Percentiles rank a stretch among this genome's conserved stretches.
phyloP scores from a whole-genome alignment of 2,113 vertebrate genomes.

The Columbina picui region DNA sequence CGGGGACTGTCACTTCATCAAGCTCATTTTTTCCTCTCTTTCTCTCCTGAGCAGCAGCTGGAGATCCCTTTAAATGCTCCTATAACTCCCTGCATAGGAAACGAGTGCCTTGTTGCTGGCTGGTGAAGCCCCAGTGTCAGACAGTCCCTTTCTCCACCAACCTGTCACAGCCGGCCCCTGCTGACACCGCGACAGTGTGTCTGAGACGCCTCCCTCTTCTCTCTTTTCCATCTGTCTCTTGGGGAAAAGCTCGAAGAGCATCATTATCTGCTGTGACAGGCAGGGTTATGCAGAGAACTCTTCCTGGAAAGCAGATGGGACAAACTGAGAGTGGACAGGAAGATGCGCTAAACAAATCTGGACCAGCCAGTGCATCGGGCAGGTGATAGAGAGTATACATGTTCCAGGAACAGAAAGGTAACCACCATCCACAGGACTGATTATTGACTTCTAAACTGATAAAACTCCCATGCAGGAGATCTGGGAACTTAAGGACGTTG shows the following conservation, averaged over 20 bases:
- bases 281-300: background rate
- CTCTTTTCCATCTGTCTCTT: slow-evolving; percentile 24
- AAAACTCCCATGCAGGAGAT: background rate
- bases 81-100: background rate
- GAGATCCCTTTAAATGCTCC: background rate
- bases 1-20: background rate
- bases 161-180: background rate
- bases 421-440: background rate
- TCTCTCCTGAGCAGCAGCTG: background rate
- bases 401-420: background rate
- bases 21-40: background rate
- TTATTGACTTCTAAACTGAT: background rate
- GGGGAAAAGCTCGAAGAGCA: background rate
- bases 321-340: background rate
- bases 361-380: background rate
- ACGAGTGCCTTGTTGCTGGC: background rate
- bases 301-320: slow-evolving; percentile 6
- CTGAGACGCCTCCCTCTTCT: background rate
- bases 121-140: slow-evolving; percentile 1
- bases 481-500: background rate
- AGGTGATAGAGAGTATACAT: fast-evolving
- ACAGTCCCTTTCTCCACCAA: background rate
- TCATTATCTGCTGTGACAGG: background rate
- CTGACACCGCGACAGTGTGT: fast-evolving
- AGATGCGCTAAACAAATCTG: background rate